phyloP scores from a whole-genome alignment of 1,140 invertebrate genomes.

The Battus philenor region DNA sequence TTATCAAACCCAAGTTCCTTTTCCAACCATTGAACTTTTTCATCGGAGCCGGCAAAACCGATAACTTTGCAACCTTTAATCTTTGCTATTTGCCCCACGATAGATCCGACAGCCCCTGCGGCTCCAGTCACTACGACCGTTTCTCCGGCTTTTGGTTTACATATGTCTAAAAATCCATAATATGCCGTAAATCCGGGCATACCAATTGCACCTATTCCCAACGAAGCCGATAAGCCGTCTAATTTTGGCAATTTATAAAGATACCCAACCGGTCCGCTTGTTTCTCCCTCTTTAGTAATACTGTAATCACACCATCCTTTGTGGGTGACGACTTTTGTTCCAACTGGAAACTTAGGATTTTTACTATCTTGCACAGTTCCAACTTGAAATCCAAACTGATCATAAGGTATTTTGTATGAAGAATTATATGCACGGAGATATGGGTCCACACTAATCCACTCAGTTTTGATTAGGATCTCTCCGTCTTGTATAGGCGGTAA shows the following conservation, averaged over 20 bases:
- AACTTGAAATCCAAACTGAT: constrained; percentile 56
- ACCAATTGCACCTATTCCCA: constrained; percentile 46
- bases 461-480: constrained; percentile 65
- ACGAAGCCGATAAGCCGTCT: constrained; percentile 36
- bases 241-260: constrained; percentile 47
- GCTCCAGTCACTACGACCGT: constrained; percentile 81
- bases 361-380: constrained; percentile 41
- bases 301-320: constrained; percentile 78
- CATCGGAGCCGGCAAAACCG: constrained; percentile 82
- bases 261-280: constrained; percentile 69
- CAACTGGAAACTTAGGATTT: constrained; percentile 72
- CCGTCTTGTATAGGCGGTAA: constrained; percentile 42
- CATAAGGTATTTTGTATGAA: constrained; percentile 28
- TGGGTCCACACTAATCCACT: constrained; percentile 74
- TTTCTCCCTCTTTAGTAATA: constrained; percentile 31
- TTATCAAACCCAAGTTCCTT: constrained; percentile 81
- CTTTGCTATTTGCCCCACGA: constrained; percentile 86
- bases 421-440: constrained; percentile 54
- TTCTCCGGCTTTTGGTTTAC: constrained; percentile 82
- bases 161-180: constrained; percentile 83
- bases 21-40: constrained; percentile 83
- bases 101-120: constrained; percentile 82
- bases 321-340: constrained; percentile 72
- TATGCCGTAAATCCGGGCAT: constrained; percentile 80
- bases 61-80: constrained; percentile 82